These are phyloP conservation scores for Sterna hirundo DNA, from an alignment of 2,113 vertebrate genomes.

Conservation along the genomic window DNA sequence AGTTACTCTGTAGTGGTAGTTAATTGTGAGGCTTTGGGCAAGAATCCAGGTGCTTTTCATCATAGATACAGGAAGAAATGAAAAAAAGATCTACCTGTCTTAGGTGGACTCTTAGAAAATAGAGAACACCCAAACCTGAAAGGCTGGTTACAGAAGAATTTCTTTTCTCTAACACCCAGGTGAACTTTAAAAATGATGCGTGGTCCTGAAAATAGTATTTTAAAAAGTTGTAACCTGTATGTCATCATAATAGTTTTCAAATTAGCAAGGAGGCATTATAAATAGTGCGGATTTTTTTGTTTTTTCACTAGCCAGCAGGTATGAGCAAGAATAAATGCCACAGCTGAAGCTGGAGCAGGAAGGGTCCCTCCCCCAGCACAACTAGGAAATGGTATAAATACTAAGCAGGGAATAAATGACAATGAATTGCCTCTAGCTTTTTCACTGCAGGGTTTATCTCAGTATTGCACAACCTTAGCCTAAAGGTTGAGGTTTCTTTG, in stretches of 20 bases:
- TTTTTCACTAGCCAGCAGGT: constrained; percentile 38
- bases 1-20: neutral
- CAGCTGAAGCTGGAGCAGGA: neutral
- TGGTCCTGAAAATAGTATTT: constrained; percentile 2
- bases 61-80: constrained; percentile 43
- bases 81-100: neutral
- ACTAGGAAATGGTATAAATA: constrained; percentile 35
- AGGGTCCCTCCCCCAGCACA: neutral
- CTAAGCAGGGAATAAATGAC: constrained; percentile 26
- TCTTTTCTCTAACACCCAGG: neutral
- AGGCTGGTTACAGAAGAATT: constrained; percentile 48
- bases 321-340: neutral
- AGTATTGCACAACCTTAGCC: constrained; percentile 40
- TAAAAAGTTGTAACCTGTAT: neutral
- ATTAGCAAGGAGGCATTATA: constrained; percentile 23
- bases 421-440: constrained; percentile 34
- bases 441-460: constrained; percentile 43
- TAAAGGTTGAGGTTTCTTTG: constrained; percentile 51
- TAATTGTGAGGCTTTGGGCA: constrained; percentile 23
- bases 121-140: constrained; percentile 59
- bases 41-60: constrained; percentile 49
- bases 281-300: neutral
- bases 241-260: neutral
- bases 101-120: constrained; percentile 42
- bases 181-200: constrained; percentile 39